Evolutionary conservation across 2,888 invertebrate genomes (phyloP).

Genomic region (Ectemnius cavifrons): DNA sequence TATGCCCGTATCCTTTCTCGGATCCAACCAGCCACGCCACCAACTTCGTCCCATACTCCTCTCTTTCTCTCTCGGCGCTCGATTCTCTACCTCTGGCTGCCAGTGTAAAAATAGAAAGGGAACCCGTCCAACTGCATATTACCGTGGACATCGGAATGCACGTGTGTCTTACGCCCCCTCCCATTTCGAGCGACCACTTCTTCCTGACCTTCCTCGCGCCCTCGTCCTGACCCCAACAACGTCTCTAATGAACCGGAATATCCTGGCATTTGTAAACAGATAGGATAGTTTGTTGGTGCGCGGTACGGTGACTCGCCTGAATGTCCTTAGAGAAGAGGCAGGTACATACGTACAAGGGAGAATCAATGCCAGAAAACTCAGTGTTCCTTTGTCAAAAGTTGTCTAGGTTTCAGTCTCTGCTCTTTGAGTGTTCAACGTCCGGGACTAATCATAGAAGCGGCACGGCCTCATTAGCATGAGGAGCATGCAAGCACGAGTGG

Average conservation of each 20-base stretch:
- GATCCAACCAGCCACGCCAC: background rate
- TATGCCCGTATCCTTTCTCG: constrained; percentile 5
- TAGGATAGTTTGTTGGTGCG: background rate
- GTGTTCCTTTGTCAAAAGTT: too few relatives aligned
- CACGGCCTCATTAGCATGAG: constrained; percentile 1
- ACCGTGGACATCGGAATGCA: constrained; percentile 70
- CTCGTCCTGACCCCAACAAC: background rate
- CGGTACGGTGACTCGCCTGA: too few relatives aligned
- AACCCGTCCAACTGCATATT: constrained; percentile 73
- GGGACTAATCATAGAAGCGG: too few relatives aligned
- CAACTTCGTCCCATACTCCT: too few relatives aligned
- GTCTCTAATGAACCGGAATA: too few relatives aligned
- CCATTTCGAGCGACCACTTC: background rate
- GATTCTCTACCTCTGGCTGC: constrained; percentile 42
- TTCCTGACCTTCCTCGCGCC: constrained; percentile 12
- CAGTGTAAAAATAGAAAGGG: constrained; percentile 69
- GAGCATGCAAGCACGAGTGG: background rate
- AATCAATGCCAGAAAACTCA: too few relatives aligned
- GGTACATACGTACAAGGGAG: too few relatives aligned
- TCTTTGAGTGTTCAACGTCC: too few relatives aligned
- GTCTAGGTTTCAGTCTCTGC: too few relatives aligned
- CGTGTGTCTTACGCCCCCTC: constrained; percentile 52
- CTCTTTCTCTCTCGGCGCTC: constrained; percentile 7
- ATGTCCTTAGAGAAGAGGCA: too few relatives aligned
- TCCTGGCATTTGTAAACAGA: too few relatives aligned